Base-by-base conservation (phyloP, 2,797 vertebrate species). In the Pangasius mekongensis region DNA sequence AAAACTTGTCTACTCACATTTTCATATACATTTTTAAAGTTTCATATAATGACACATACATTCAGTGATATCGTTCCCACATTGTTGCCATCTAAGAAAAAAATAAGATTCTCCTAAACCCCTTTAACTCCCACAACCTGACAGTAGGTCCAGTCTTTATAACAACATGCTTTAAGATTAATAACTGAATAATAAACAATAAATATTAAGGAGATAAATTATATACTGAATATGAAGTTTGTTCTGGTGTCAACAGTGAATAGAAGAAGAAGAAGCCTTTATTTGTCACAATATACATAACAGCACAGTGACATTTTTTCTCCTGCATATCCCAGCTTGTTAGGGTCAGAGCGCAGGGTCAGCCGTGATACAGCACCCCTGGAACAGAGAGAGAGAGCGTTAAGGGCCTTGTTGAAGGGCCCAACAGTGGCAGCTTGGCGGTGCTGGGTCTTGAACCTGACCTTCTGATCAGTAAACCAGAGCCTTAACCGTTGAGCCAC, bases 241-340 rank as follows among this genome's bases (percentile, higher is more conserved):
- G 83, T 67, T 77, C 73, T 7, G 11, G 39, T 89, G 66, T 85
- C 82, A 86, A 49, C 43, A 74, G 83, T 73, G 86, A 67, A 84
- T 76, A 52, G 6, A 43, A 43, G 39, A 43, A 43, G 43, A 43
- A 43, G 43, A 43, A 43, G 43, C 43, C 43, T 43, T 43, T 43
- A 43, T 43, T 43, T 43, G 43, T 43, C 43, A 43, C 43, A 43
- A 43, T 43, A 43, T 43, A 43, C 7, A 43, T 43, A 7, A 43
- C 43, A 43, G 43, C 6, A 43, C 43, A 39, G 39, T 39, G 39
- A 39, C 5, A 4, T 39, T 39, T 39, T 39, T 39, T 39, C 5
- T 39, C 4, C 43, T 43, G 43, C 43, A 43, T 43, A 43, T 43
- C 43, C 43, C 43, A 43, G 43, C 43, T 43, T 43, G 6, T 43